Conservation (phyloP, 92 coral and sea anemone genomes). For the Porites rus region DNA sequence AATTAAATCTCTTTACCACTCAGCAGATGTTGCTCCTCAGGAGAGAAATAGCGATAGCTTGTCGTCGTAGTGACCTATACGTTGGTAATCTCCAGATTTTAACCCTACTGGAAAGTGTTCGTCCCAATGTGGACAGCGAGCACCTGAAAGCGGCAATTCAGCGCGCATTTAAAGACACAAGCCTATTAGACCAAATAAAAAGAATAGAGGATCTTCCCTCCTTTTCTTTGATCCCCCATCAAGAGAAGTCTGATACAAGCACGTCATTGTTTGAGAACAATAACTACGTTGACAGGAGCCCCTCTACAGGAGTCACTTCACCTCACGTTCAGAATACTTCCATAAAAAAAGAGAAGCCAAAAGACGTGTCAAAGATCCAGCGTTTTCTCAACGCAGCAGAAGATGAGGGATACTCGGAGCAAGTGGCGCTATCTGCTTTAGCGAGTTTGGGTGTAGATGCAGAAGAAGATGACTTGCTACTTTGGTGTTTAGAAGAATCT, state of each 20-base stretch:
- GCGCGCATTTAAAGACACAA: slow-evolving; percentile 27
- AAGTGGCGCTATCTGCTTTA: slow-evolving; percentile 67
- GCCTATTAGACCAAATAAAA: neutral
- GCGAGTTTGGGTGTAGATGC: slow-evolving; percentile 63
- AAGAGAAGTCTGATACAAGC: neutral
- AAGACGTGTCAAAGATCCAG: slow-evolving; percentile 23
- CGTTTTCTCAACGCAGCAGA: slow-evolving; percentile 43
- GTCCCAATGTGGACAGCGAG: slow-evolving; percentile 40
- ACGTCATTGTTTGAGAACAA: neutral
- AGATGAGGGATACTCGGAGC: slow-evolving; percentile 60
- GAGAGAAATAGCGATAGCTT: slow-evolving; percentile 69
- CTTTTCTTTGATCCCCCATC: neutral
- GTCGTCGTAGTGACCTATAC: slow-evolving; percentile 37
- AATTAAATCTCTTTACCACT: slow-evolving; percentile 80
- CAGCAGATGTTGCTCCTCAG: slow-evolving; percentile 76
- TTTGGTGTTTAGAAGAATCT: slow-evolving; percentile 71
- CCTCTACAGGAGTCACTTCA: neutral
- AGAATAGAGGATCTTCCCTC: slow-evolving; percentile 1
- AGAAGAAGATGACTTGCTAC: slow-evolving; percentile 70
- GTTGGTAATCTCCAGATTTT: slow-evolving; percentile 54
- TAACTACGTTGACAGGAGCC: neutral
- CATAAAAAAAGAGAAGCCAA: slow-evolving; percentile 1
- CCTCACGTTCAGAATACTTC: neutral
- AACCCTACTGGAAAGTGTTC: slow-evolving; percentile 75
- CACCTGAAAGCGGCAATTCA: slow-evolving; percentile 42